These are phyloP conservation scores for Dromaius novaehollandiae DNA, from an alignment of 2,113 vertebrate species.

Conservation along the genomic window DNA sequence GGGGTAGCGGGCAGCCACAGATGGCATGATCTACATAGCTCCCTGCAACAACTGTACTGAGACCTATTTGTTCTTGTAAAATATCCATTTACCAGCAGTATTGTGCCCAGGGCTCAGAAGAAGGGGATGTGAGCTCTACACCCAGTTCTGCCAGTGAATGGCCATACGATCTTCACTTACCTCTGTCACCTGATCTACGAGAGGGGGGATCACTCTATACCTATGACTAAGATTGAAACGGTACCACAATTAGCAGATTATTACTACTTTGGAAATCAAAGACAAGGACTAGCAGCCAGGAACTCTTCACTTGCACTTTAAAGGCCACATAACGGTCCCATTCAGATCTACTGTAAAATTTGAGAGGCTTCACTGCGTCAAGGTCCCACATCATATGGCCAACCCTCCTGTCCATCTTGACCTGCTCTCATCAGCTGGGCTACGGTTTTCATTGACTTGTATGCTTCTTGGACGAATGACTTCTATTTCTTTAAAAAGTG, in stretches of 20 bases:
- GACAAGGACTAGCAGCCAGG: not conserved
- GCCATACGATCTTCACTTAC: not conserved
- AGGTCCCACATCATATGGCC: not conserved
- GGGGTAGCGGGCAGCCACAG: not conserved
- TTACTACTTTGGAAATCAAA: not conserved
- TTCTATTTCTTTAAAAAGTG: not conserved
- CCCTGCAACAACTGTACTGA: not conserved
- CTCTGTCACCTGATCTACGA: not conserved
- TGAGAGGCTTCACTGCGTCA: not conserved
- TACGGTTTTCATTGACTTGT: not conserved
- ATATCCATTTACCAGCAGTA: not conserved
- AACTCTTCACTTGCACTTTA: not conserved
- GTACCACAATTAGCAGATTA: not conserved
- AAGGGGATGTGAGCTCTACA: not conserved
- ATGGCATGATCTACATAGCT: not conserved
- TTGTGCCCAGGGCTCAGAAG: not conserved
- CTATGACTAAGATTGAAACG: not conserved
- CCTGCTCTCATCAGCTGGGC: not conserved
- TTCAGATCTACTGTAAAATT: not conserved
- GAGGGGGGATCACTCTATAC: not conserved
- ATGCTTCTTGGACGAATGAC: not conserved
- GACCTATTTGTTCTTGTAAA: not conserved
- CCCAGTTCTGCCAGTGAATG: not conserved
- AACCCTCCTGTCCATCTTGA: not conserved
- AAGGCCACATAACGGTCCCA: not conserved